Conservation (phyloP, 2,113 vertebrate genomes). For the Micronycteris hirsuta region DNA sequence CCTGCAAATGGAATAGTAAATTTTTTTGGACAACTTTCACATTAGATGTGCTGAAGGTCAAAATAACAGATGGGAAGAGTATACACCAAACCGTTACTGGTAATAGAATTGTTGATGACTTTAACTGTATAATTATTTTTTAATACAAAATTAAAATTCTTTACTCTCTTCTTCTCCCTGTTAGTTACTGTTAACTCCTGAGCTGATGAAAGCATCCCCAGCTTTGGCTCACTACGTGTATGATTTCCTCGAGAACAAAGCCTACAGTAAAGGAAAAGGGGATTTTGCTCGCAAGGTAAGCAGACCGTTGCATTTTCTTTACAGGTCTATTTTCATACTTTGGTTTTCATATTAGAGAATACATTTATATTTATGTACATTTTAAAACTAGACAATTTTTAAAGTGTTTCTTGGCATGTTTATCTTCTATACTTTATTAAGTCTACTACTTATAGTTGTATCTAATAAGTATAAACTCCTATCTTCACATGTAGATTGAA, state of each 20-base stretch:
- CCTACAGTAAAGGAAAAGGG: slow-evolving; percentile 97
- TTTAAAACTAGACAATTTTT: slow-evolving; percentile 28
- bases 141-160: not conserved
- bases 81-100: not conserved
- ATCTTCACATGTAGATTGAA: not conserved
- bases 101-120: slow-evolving; percentile 6
- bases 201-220: slow-evolving; percentile 95
- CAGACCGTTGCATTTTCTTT: not conserved
- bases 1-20: slow-evolving; percentile 39
- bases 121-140: not conserved
- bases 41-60: not conserved
- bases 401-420: not conserved
- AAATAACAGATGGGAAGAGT: not conserved
- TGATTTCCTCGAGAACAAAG: slow-evolving; percentile 98
- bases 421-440: not conserved
- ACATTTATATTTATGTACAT: slow-evolving; percentile 12
- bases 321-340: not conserved
- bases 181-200: slow-evolving; percentile 94
- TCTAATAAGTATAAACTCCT: not conserved
- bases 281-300: slow-evolving; percentile 98
- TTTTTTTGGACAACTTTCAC: not conserved
- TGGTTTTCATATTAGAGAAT: slow-evolving; percentile 2
- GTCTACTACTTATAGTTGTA: not conserved
- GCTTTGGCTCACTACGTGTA: slow-evolving; percentile 89
- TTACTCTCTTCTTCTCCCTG: not conserved